These are phyloP conservation scores for Falco columbarius DNA, from an alignment of 2,797 vertebrate species.

Conservation along the genomic window DNA sequence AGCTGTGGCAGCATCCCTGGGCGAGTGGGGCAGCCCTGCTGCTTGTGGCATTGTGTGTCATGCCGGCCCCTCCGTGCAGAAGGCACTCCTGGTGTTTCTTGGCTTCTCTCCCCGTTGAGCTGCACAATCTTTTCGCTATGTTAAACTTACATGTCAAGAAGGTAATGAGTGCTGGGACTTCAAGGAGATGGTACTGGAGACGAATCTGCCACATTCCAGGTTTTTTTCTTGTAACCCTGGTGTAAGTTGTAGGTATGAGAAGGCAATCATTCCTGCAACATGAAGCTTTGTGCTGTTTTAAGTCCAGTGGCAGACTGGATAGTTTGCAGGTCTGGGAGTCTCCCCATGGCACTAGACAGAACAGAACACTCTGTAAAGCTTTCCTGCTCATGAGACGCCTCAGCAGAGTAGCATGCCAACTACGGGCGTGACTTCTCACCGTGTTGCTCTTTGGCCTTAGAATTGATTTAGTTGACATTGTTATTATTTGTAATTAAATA, in stretches of 20 bases:
- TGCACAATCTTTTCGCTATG: background rate
- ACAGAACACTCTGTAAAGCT: background rate
- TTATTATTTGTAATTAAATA: background rate
- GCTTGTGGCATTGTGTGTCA: background rate
- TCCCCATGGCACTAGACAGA: background rate
- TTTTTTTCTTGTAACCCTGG: background rate
- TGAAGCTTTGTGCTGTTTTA: no score
- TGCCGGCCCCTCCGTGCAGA: background rate
- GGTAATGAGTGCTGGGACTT: background rate
- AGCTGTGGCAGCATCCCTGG: background rate
- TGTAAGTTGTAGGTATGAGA: no score
- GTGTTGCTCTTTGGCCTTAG: background rate
- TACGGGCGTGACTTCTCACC: background rate
- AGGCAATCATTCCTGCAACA: no score
- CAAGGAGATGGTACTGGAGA: background rate
- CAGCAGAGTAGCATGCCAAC: background rate
- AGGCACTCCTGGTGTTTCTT: background rate
- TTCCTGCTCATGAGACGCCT: background rate
- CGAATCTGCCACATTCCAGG: background rate
- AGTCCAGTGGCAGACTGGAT: background rate
- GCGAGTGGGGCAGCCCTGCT: background rate
- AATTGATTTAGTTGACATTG: background rate
- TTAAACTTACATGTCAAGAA: background rate
- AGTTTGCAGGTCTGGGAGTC: background rate
- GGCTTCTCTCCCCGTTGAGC: background rate